Conservation (phyloP, 2,888 invertebrate species). For the Furcula furcula region DNA sequence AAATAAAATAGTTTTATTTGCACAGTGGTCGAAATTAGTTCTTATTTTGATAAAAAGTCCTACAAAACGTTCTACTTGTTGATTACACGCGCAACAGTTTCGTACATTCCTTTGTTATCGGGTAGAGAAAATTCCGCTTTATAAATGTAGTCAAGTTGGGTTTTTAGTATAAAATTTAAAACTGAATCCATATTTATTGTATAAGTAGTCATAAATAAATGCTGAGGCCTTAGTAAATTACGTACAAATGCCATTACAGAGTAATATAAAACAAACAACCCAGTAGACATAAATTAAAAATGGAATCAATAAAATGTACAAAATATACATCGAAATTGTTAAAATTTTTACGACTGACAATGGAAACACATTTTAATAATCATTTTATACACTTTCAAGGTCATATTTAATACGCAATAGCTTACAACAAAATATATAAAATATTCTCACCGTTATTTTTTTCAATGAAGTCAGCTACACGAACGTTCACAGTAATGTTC, state of each 20-base stretch:
- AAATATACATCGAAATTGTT: neutral
- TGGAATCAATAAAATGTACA: too few species aligned
- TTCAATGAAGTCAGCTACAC: slow-evolving; percentile 10
- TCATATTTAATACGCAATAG: neutral
- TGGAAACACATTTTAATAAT: neutral
- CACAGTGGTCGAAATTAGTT: slow-evolving; percentile 12
- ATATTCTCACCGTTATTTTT: slow-evolving; percentile 22
- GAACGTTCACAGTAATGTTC: slow-evolving; percentile 25
- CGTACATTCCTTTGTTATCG: slow-evolving; percentile 38
- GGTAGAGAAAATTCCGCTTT: neutral
- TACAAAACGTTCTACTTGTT: slow-evolving; percentile 50
- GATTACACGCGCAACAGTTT: slow-evolving; percentile 62
- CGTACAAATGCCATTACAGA: too few species aligned
- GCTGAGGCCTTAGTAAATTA: too few species aligned
- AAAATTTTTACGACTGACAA: neutral
- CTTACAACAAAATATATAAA: neutral
- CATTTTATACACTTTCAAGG: neutral
- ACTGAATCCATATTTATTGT: too few species aligned
- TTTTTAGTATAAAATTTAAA: too few species aligned
- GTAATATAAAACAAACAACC: too few species aligned
- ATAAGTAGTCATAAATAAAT: too few species aligned
- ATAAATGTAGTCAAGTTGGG: too few species aligned
- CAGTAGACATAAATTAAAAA: too few species aligned
- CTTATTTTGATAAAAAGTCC: slow-evolving; percentile 10
- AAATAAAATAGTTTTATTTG: slow-evolving; percentile 5